Evolutionary conservation across 2,797 vertebrate species (phyloP).

Genomic region (Paratrypauchen microcephalus): DNA sequence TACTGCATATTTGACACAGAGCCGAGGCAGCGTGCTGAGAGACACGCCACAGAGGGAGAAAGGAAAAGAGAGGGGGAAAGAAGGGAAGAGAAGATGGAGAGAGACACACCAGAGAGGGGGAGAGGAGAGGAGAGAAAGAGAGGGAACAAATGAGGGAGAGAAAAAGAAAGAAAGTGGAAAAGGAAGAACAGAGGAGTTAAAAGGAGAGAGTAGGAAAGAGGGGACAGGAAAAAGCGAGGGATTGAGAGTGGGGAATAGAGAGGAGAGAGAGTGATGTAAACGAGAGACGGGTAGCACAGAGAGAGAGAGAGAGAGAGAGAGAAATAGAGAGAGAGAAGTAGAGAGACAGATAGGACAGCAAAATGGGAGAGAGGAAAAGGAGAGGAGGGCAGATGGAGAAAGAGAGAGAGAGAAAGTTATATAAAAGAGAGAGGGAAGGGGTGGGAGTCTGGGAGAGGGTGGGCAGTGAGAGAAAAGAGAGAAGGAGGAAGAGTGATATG

Average conservation of each 20-base stretch:
- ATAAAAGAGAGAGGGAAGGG: too few relatives aligned
- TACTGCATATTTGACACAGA: constrained; percentile 91
- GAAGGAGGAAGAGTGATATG: too few relatives aligned
- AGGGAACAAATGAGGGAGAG: not conserved
- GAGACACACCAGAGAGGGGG: constrained; percentile 1
- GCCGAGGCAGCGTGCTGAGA: constrained; percentile 69
- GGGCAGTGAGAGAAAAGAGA: too few relatives aligned
- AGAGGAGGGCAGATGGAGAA: not conserved
- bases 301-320: too few relatives aligned
- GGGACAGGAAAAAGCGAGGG: too few relatives aligned
- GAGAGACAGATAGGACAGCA: too few relatives aligned
- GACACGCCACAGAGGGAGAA: constrained; percentile 27
- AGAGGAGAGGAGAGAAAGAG: not conserved
- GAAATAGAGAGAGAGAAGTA: too few relatives aligned
- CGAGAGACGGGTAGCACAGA: not conserved
- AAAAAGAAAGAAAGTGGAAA: too few relatives aligned
- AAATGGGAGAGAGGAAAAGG: too few relatives aligned
- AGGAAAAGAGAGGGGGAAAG: not conserved
- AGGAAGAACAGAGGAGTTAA: not conserved
- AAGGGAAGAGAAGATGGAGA: constrained; percentile 20
- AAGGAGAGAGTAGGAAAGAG: not conserved
- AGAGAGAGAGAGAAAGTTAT: not conserved
- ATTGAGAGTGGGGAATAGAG: not conserved
- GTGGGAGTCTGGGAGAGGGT: too few relatives aligned
- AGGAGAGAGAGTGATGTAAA: too few relatives aligned